Evolutionary conservation across 2,888 invertebrate species (phyloP).

Genomic region (Drosophila imparisetae): DNA sequence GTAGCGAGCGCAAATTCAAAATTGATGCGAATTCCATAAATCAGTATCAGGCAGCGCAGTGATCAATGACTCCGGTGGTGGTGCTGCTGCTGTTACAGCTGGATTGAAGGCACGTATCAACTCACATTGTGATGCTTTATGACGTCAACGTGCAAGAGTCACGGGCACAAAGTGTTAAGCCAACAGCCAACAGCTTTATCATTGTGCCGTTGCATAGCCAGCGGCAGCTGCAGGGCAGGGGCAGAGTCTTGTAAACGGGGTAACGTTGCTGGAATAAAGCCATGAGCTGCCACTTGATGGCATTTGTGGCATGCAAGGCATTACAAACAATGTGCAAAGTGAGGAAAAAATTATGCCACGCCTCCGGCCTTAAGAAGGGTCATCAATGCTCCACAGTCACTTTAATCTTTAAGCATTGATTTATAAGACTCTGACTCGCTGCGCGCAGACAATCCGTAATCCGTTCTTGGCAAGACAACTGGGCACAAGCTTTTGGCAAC

Average conservation of each 20-base stretch:
- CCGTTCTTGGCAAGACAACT: slow-evolving; percentile 73
- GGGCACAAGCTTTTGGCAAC: slow-evolving; percentile 63
- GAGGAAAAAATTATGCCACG: slow-evolving; percentile 53
- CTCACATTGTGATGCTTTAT: slow-evolving; percentile 51
- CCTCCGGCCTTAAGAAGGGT: slow-evolving; percentile 25
- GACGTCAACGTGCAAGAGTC: slow-evolving; percentile 64
- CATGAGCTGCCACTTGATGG: slow-evolving; percentile 54
- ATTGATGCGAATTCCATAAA: slow-evolving; percentile 77
- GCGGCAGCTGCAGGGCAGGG: background rate
- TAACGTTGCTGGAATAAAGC: slow-evolving; percentile 51
- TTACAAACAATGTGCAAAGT: slow-evolving; percentile 67
- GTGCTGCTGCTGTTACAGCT: slow-evolving; percentile 7
- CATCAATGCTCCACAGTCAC: slow-evolving; percentile 39
- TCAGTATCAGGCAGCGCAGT: slow-evolving; percentile 69
- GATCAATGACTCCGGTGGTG: slow-evolving; percentile 68
- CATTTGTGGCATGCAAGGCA: slow-evolving; percentile 66
- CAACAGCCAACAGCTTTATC: slow-evolving; percentile 73
- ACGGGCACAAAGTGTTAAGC: slow-evolving; percentile 59
- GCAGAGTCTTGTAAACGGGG: slow-evolving; percentile 23
- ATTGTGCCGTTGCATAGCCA: slow-evolving; percentile 30
- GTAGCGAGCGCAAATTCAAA: slow-evolving; percentile 64
- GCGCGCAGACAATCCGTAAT: slow-evolving; percentile 68
- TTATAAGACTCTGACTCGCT: slow-evolving; percentile 61
- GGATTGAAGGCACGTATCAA: slow-evolving; percentile 76
- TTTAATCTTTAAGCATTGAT: slow-evolving; percentile 79